Percentiles rank a stretch among this genome's conserved stretches.
Evolutionary conservation across 2,113 vertebrate genomes (phyloP).

Genomic region (Seriola dumerili): DNA sequence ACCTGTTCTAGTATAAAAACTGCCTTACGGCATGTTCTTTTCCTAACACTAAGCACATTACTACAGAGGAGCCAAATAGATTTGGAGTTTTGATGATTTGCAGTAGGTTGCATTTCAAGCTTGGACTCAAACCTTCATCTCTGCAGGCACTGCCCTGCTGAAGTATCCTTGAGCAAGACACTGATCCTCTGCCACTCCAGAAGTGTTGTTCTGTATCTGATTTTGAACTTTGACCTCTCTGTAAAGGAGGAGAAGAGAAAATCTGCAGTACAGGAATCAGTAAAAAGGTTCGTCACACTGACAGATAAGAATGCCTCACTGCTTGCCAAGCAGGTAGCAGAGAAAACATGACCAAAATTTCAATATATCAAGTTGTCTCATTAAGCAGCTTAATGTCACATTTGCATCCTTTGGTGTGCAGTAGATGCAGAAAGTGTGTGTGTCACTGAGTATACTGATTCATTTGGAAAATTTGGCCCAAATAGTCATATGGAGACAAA

Average conservation of each 20-base stretch:
- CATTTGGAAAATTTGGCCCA: constrained; percentile 7
- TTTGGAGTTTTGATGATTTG: constrained; percentile 12
- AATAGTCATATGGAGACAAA: constrained; percentile 10
- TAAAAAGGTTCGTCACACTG: not conserved
- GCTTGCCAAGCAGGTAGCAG: constrained; percentile 19
- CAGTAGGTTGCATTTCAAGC: not conserved
- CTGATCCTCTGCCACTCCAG: not conserved
- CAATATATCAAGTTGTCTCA: not conserved
- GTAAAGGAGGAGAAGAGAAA: not conserved
- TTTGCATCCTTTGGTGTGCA: not conserved
- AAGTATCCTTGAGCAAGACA: not conserved
- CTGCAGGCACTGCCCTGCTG: not conserved
- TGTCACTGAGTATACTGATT: not conserved
- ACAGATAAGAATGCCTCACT: not conserved
- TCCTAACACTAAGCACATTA: not conserved
- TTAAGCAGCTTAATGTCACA: not conserved
- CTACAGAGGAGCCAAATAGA: not conserved
- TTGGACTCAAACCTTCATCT: not conserved
- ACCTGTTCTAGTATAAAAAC: constrained; percentile 49
- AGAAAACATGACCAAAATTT: constrained; percentile 9
- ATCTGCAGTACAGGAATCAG: not conserved
- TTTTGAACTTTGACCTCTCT: not conserved
- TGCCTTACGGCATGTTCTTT: not conserved
- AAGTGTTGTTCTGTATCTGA: not conserved
- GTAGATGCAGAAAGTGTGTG: not conserved